Conservation (phyloP, 2,797 vertebrate genomes). For the Chelon auratus region DNA sequence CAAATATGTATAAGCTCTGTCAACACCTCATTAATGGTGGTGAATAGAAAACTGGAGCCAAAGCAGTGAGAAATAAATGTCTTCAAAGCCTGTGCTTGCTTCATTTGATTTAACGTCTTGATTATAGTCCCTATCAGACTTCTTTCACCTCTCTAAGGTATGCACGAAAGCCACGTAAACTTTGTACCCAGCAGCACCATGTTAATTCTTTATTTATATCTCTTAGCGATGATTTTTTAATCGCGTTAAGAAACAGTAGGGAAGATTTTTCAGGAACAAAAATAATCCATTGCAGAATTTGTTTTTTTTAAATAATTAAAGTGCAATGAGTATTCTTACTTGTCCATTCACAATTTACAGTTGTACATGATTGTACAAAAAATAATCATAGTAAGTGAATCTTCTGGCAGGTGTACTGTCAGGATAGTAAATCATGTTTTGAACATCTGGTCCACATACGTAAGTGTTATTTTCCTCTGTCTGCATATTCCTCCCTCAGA, state of each 20-base stretch:
- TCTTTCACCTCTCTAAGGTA: too few relatives aligned
- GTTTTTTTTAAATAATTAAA: too few relatives aligned
- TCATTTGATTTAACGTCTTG: too few relatives aligned
- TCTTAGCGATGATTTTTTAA: slow-evolving; percentile 2
- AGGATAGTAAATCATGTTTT: background rate
- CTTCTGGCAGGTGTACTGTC: background rate
- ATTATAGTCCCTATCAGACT: too few relatives aligned
- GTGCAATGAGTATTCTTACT: too few relatives aligned
- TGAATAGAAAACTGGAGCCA: too few relatives aligned
- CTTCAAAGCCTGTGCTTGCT: too few relatives aligned
- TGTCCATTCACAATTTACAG: slow-evolving; percentile 25
- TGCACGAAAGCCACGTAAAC: background rate
- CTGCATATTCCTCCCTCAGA: background rate
- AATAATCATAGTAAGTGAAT: background rate
- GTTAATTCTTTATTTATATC: background rate
- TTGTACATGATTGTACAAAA: background rate
- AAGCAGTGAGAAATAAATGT: too few relatives aligned
- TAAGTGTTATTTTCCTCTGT: background rate
- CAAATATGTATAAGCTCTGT: background rate
- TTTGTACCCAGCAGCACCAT: background rate
- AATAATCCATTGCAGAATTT: too few relatives aligned
- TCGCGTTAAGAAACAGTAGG: too few relatives aligned
- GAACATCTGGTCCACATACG: background rate
- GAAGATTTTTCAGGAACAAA: too few relatives aligned
- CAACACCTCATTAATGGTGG: too few relatives aligned